Evolutionary conservation across 2,797 vertebrate species (phyloP).

Genomic region (Rhodeus uyekii): DNA sequence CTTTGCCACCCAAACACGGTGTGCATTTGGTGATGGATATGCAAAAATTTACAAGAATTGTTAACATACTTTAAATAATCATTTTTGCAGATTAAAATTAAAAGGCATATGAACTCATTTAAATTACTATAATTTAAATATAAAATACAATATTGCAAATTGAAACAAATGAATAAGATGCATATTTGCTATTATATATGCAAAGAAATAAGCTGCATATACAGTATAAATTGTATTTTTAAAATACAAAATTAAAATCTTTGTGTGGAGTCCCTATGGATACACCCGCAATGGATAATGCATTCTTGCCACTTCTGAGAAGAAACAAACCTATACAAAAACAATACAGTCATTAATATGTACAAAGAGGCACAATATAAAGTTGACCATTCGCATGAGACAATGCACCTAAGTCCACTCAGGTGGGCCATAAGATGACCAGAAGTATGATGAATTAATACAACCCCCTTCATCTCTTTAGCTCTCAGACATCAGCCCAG

Average conservation of each 20-base stretch:
- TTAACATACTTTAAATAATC: background rate
- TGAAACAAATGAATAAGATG: background rate
- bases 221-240: no score
- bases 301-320: background rate
- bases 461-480: slow-evolving; percentile 18
- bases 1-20: background rate
- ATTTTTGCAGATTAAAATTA: background rate
- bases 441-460: slow-evolving; percentile 31
- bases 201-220: background rate
- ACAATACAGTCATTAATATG: background rate
- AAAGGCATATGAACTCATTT: background rate
- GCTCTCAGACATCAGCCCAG: slow-evolving; percentile 21
- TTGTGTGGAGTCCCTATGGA: background rate
- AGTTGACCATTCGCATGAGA: background rate
- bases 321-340: background rate
- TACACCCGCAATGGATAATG: background rate
- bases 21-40: slow-evolving; percentile 10
- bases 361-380: background rate
- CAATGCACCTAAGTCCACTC: background rate
- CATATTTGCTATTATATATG: background rate
- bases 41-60: background rate
- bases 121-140: background rate
- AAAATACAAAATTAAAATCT: background rate
- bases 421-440: background rate
- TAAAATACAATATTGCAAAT: background rate